These are phyloP conservation scores for Lepidurus packardi DNA, from an alignment of 1,140 invertebrate genomes.

Conservation along the genomic window DNA sequence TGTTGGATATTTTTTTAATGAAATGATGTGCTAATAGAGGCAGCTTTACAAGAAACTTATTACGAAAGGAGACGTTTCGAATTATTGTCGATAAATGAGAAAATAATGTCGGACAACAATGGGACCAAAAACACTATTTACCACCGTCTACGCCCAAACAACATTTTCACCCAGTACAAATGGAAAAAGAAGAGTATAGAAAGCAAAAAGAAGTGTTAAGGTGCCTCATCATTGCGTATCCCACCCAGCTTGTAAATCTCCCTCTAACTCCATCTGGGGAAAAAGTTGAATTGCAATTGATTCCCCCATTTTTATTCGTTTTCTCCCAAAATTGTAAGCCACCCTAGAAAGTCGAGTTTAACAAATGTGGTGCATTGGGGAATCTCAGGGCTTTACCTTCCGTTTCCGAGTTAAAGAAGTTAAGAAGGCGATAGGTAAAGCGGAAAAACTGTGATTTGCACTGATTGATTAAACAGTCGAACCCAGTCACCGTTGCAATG, in stretches of 20 bases:
- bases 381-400: too few species aligned
- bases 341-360: too few species aligned
- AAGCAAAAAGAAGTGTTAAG: background rate
- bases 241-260: background rate
- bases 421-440: too few species aligned
- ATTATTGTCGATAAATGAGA: background rate
- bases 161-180: slow-evolving; percentile 13
- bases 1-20: background rate
- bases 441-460: too few species aligned
- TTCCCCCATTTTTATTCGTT: background rate
- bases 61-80: too few species aligned
- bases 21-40: slow-evolving; percentile 15
- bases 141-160: background rate
- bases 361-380: too few species aligned
- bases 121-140: slow-evolving; percentile 6
- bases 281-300: background rate
- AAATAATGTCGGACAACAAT: background rate
- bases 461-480: too few species aligned
- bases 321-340: too few species aligned
- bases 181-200: background rate
- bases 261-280: background rate
- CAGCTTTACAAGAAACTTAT: background rate
- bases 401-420: too few species aligned
- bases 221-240: slow-evolving; percentile 12
- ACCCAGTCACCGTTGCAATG: too few species aligned